Conservation (phyloP, 2,113 vertebrate genomes). For the Thermophis baileyi region DNA sequence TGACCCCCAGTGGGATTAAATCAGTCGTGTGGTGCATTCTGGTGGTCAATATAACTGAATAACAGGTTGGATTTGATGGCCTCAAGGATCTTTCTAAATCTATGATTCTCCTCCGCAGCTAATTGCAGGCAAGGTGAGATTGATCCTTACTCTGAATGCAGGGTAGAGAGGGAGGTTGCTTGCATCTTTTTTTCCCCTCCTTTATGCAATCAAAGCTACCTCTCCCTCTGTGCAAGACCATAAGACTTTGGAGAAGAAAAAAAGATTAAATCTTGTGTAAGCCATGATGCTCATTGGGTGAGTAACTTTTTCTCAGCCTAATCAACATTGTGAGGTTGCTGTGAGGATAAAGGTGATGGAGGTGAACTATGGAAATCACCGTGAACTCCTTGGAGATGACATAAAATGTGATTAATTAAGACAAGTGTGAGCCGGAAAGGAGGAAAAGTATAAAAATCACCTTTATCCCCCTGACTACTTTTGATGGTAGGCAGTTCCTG, state of each 20-base stretch:
- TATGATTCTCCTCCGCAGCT: not conserved
- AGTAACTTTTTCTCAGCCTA: not conserved
- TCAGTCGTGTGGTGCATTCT: not conserved
- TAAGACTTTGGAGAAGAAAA: not conserved
- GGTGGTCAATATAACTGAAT: not conserved
- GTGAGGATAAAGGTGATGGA: not conserved
- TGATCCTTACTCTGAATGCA: not conserved
- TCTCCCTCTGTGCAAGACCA: not conserved
- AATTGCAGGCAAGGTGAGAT: not conserved
- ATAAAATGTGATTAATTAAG: not conserved
- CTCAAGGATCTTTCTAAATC: not conserved
- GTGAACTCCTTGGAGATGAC: not conserved
- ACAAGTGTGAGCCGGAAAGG: not conserved
- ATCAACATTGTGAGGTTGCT: not conserved
- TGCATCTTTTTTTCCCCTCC: not conserved
- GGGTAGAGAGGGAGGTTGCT: not conserved
- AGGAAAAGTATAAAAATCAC: not conserved
- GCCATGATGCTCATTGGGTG: not conserved
- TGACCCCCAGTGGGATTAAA: not conserved
- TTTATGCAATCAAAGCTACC: not conserved
- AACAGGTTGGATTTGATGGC: not conserved
- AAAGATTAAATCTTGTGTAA: not conserved
- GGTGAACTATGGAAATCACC: not conserved
- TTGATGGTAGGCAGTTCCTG: not conserved
- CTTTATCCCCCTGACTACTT: not conserved